Evolutionary conservation across 2,113 vertebrate genomes (phyloP).

Genomic region (Rhea americana): DNA sequence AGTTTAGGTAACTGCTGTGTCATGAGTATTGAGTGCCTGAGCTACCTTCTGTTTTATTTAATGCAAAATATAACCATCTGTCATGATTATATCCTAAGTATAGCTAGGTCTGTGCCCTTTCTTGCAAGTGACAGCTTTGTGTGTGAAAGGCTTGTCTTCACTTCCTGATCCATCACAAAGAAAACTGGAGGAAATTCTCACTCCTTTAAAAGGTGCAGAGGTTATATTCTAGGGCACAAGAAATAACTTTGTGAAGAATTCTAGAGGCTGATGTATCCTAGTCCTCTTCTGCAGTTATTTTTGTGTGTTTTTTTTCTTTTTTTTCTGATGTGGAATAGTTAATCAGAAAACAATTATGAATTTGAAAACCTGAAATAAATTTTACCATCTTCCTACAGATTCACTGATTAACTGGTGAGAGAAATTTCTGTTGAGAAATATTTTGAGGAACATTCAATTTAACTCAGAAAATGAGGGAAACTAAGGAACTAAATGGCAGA

Average conservation of each 20-base stretch:
- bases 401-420: not conserved
- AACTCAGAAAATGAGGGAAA: not conserved
- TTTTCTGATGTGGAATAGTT: not conserved
- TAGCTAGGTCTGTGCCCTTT: accelerated
- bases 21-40: not conserved
- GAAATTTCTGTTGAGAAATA: not conserved
- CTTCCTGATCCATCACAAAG: not conserved
- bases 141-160: not conserved
- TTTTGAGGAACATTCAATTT: not conserved
- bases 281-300: not conserved
- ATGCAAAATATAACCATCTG: not conserved
- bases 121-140: not conserved
- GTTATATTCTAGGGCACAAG: not conserved
- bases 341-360: not conserved
- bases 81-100: not conserved
- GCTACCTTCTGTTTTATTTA: not conserved
- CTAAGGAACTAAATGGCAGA: not conserved
- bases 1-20: not conserved
- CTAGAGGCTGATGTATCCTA: not conserved
- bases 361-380: not conserved
- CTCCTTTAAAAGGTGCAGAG: not conserved
- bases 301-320: not conserved
- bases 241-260: not conserved
- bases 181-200: not conserved
- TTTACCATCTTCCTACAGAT: not conserved